These are phyloP conservation scores for Petrolisthes manimaculis DNA, from an alignment of 2,888 invertebrate genomes.

Conservation along the genomic window DNA sequence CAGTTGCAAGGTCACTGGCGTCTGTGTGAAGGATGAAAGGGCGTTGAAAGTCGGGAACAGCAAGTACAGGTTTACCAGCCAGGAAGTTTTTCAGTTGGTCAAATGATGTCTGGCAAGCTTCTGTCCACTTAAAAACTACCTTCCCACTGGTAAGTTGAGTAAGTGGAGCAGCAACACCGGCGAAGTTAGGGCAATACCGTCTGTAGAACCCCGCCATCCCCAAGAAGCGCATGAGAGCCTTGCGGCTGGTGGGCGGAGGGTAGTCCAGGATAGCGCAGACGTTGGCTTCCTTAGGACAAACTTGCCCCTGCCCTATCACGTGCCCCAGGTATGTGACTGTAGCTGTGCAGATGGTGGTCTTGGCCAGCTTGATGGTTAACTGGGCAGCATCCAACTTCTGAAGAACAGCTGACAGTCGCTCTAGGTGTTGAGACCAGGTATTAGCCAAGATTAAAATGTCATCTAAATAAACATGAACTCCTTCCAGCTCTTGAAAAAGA, in stretches of 20 bases:
- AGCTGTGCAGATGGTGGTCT: slow-evolving; percentile 4
- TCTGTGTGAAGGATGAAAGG: slow-evolving; percentile 1
- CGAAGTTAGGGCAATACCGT: slow-evolving; percentile 11
- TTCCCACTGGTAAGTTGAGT: neutral
- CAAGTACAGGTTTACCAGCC: neutral
- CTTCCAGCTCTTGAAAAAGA: no score
- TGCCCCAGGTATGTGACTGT: neutral
- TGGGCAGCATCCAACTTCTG: no score
- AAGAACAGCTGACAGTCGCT: no score
- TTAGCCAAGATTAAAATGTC: no score
- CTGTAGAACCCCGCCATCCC: slow-evolving; percentile 6
- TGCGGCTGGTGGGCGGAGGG: neutral
- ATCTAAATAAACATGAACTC: no score
- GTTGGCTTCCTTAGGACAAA: neutral
- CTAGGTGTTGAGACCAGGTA: no score
- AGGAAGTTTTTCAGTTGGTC: neutral
- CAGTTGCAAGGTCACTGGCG: neutral
- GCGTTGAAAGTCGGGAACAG: neutral
- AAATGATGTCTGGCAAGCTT: neutral
- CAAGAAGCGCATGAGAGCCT: neutral
- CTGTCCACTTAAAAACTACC: neutral
- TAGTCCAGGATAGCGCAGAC: neutral
- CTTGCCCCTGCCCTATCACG: neutral
- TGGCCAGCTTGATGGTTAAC: neutral
- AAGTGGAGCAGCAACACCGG: neutral